Evolutionary conservation across 2,888 invertebrate species (phyloP).

Genomic region (Lasioglossum leucozonium): DNA sequence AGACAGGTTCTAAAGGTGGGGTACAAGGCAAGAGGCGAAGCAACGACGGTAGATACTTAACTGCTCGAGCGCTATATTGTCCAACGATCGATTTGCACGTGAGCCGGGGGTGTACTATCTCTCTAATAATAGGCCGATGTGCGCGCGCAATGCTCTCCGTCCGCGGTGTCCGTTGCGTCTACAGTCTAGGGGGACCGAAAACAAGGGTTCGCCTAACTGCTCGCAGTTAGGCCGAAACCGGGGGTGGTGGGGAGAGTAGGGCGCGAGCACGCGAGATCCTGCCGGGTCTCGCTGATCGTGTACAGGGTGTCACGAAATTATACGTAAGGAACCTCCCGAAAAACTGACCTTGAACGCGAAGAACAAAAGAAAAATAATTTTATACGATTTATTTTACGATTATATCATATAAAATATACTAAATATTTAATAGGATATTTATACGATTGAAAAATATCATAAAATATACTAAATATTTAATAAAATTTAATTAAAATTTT

Average conservation of each 20-base stretch:
- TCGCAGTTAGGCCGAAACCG: background rate
- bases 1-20: background rate
- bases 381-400: too few relatives aligned
- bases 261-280: background rate
- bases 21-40: constrained; percentile 34
- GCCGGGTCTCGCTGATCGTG: background rate
- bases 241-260: background rate
- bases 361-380: too few relatives aligned
- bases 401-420: too few relatives aligned
- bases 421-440: too few relatives aligned
- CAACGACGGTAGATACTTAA: constrained; percentile 63
- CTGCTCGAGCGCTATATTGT: constrained; percentile 70
- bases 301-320: too few relatives aligned
- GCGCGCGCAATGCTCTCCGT: constrained; percentile 44
- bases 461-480: too few relatives aligned
- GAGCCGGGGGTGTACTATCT: constrained; percentile 49
- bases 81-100: constrained; percentile 68
- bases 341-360: too few relatives aligned
- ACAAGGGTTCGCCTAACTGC: background rate
- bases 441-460: too few relatives aligned
- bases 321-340: too few relatives aligned
- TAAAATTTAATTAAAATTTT: too few relatives aligned
- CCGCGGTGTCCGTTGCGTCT: constrained; percentile 28
- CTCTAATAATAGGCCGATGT: constrained; percentile 59
- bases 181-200: constrained; percentile 29